Base-by-base conservation (phyloP, 2,113 vertebrate species). In the Centropus unirufus region DNA sequence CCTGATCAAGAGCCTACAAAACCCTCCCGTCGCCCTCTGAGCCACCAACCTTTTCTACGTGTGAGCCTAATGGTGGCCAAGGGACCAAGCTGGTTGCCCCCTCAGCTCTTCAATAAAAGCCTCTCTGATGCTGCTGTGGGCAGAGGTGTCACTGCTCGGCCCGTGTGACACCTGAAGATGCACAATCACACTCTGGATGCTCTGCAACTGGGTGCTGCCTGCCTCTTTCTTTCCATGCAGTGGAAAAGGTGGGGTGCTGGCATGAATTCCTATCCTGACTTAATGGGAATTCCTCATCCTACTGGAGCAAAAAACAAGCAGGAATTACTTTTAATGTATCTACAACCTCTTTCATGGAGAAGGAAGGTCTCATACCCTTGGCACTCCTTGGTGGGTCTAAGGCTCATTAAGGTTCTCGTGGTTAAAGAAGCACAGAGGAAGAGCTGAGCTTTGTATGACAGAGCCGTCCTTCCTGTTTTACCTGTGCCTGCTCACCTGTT, bases 251-350 rank as follows among this genome's bases (percentile, higher is more conserved):
- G 59, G 42, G 74, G 67, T 32, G 1, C 42, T 14, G 67, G 52
- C 59, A 24, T 88, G 70, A 47, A 91, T 76, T 90, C 87, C 81
- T 51, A 27, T 17, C 70, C 70, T 24, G 13, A 18, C 76, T 88
- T 42, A 70, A 63, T 39, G 10, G 7, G 87, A 90, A 93, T 92
- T 97, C 93, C 87, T 89, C 70, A 80, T 95, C 75, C 85, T 92
- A 88, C 46, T 91, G 90, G 93, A 96, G 94, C 96, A 72, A 88
- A 80, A 96, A 96, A 88, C 59, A 21, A 82, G 90, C 18, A 93
- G 59, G 88, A 96, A 94, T 96, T 93, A 72, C 73, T 89, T 92
- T 91, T 87, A 95, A 92, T 80, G 82, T 47, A 74, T 74, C 85
- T 74, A 27, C 51, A 70, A 51, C 55, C 63, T 93, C 91, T 74